phyloP scores from a whole-genome alignment of 2,113 vertebrate genomes.

The Sciurus niger region DNA sequence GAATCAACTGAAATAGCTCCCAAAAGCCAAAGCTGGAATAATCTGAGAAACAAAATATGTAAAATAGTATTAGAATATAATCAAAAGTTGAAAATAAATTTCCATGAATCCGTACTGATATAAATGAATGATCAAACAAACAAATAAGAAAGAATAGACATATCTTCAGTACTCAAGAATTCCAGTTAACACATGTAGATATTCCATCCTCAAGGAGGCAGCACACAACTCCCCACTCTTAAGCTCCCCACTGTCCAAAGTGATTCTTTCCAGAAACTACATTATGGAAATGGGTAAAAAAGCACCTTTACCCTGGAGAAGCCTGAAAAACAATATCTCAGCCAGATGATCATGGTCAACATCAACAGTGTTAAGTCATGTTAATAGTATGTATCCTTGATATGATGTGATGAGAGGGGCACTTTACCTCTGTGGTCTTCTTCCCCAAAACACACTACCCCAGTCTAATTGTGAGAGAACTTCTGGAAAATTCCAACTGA shows the following conservation, averaged over 20 bases:
- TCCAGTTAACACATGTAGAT: slow-evolving; percentile 27
- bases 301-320: slow-evolving; percentile 21
- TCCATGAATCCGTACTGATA: neutral
- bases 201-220: neutral
- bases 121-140: slow-evolving; percentile 63
- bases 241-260: neutral
- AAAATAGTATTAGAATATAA: slow-evolving; percentile 2
- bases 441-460: neutral
- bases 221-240: neutral
- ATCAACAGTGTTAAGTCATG: slow-evolving; percentile 23
- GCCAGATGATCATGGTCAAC: slow-evolving; percentile 11
- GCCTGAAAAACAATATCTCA: neutral
- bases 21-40: neutral
- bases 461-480: slow-evolving; percentile 24
- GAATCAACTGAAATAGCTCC: neutral
- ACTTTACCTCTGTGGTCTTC: neutral
- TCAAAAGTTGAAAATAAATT: slow-evolving; percentile 64
- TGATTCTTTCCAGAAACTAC: slow-evolving; percentile 41
- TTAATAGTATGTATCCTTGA: neutral
- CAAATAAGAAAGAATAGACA: neutral
- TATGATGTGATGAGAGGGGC: neutral
- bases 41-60: slow-evolving; percentile 51
- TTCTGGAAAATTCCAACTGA: neutral
- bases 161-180: slow-evolving; percentile 1
- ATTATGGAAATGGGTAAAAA: neutral